phyloP scores from a whole-genome alignment of 2,888 invertebrate genomes.

The Nephrotoma appendiculata region DNA sequence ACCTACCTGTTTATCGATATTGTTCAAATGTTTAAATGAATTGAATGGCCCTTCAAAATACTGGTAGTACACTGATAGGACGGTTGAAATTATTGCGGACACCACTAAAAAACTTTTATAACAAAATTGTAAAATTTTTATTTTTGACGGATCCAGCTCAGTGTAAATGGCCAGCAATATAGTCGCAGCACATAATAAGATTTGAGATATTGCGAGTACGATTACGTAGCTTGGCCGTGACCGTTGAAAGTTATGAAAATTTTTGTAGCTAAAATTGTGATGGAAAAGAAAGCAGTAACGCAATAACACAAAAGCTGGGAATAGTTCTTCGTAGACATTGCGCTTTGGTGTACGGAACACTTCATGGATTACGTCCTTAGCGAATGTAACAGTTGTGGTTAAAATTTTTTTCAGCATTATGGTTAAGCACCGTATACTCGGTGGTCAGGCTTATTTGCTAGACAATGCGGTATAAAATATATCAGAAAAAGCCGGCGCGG shows the following conservation, averaged over 20 bases:
- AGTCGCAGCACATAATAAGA: neutral
- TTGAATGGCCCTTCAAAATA: neutral
- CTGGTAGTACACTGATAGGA: neutral
- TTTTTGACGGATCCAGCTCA: neutral
- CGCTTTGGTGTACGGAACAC: neutral
- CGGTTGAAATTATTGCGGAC: neutral
- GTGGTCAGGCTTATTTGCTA: too few relatives aligned
- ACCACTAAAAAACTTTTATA: neutral
- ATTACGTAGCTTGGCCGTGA: too few relatives aligned
- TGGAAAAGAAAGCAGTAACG: neutral
- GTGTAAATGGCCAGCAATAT: neutral
- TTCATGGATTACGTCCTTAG: too few relatives aligned
- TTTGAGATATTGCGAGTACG: neutral
- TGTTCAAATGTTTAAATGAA: neutral
- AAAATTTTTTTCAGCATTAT: too few relatives aligned
- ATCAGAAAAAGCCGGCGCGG: too few relatives aligned
- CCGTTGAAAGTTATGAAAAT: neutral
- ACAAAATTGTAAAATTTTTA: neutral
- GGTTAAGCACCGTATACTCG: too few relatives aligned
- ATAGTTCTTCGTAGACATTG: neutral
- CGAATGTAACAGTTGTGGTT: too few relatives aligned
- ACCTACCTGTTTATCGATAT: neutral
- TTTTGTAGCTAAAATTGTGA: neutral
- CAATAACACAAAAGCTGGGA: neutral
- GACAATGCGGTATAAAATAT: too few relatives aligned